phyloP scores from a whole-genome alignment of 1,140 invertebrate species.

The Cotesia chilonis region DNA sequence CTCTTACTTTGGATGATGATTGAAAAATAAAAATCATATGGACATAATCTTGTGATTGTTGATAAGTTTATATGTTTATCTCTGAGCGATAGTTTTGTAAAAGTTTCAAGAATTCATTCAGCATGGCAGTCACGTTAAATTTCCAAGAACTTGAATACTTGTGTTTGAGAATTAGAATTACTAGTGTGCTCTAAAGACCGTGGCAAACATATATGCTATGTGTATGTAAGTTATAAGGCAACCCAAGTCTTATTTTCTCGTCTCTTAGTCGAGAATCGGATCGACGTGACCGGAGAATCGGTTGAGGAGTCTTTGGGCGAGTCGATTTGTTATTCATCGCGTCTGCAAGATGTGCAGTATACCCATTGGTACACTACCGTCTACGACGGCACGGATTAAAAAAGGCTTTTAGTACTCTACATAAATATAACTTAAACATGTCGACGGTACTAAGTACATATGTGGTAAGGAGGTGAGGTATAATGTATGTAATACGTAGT shows the following conservation, averaged over 20 bases:
- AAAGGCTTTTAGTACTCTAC: not conserved
- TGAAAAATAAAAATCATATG: no score
- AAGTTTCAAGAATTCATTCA: constrained; percentile 23
- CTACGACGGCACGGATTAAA: not conserved
- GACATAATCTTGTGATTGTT: no score
- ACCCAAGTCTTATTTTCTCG: no score
- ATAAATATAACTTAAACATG: constrained; percentile 4
- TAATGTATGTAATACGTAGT: not conserved
- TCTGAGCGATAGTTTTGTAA: constrained; percentile 19
- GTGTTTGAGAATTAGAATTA: constrained; percentile 39
- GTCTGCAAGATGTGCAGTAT: constrained; percentile 22
- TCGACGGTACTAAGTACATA: not conserved
- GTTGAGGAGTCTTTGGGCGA: constrained; percentile 3
- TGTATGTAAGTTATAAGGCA: constrained; percentile 18
- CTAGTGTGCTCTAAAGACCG: constrained; percentile 14
- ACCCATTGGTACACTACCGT: constrained; percentile 18
- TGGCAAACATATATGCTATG: not conserved
- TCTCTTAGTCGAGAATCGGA: constrained; percentile 24
- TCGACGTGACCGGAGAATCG: constrained; percentile 40
- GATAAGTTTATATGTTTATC: not conserved
- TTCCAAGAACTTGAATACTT: constrained; percentile 36
- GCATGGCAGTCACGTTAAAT: constrained; percentile 36
- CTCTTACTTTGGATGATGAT: no score
- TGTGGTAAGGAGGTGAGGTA: not conserved
- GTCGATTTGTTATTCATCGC: constrained; percentile 36